A percentile compares a stretch with the other conserved stretches of the same genome.
phyloP scores from a whole-genome alignment of 2,113 vertebrate species.

The Corythoichthys intestinalis region DNA sequence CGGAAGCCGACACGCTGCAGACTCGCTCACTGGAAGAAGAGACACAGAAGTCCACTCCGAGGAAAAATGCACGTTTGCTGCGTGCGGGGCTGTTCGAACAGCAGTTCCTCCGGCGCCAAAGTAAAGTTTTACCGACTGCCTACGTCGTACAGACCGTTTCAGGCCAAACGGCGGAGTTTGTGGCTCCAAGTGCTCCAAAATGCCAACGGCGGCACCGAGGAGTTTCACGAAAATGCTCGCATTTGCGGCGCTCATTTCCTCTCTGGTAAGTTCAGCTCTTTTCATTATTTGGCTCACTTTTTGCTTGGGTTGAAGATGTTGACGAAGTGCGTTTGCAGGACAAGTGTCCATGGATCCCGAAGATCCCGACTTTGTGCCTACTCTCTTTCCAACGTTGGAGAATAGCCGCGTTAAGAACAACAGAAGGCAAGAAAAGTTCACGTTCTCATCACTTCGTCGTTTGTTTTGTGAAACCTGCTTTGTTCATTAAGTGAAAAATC shows the following conservation, averaged over 20 bases:
- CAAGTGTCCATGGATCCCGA: slow-evolving; percentile 19
- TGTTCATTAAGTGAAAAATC: too few relatives aligned
- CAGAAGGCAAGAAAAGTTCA: slow-evolving; percentile 19
- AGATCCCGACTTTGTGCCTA: slow-evolving; percentile 50
- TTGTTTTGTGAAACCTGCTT: too few relatives aligned
- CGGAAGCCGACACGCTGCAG: slow-evolving; percentile 38
- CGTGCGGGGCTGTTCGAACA: slow-evolving; percentile 33
- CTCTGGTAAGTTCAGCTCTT: slow-evolving; percentile 21
- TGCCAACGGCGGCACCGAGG: slow-evolving; percentile 16
- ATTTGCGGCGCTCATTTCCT: slow-evolving; percentile 58
- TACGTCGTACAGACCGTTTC: not conserved
- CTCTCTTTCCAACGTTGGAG: slow-evolving; percentile 27
- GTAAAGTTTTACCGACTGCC: slow-evolving; percentile 40
- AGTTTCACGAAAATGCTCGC: not conserved
- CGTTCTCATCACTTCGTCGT: not conserved
- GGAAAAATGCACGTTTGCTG: slow-evolving; percentile 42
- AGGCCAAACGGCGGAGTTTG: slow-evolving; percentile 23
- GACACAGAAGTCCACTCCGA: too few relatives aligned
- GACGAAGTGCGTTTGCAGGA: slow-evolving; percentile 21
- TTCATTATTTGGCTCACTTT: not conserved
- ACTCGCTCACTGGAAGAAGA: slow-evolving; percentile 1
- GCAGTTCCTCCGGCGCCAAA: not conserved
- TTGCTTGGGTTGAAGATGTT: not conserved
- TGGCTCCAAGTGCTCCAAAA: slow-evolving; percentile 34
- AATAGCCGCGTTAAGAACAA: not conserved